Base-by-base conservation (phyloP, 92 coral and sea anemone species). In the Micromussa lordhowensis region DNA sequence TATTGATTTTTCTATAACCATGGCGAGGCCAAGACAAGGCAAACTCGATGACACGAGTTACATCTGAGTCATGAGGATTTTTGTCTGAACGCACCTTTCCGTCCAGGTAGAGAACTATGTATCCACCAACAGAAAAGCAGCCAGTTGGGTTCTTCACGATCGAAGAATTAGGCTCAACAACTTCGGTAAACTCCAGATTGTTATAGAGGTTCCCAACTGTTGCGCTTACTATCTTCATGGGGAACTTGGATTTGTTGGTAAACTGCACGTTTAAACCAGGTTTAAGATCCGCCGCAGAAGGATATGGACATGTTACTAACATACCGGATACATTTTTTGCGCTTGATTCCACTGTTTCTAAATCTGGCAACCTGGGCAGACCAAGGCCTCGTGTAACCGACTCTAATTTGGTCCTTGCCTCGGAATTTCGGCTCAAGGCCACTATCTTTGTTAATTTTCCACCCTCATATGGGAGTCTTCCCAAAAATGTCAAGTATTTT, bases 371-470 rank as follows among this genome's bases (percentile, higher is more conserved):
- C n/a, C n/a, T n/a, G n/a, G n/a, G n/a, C n/a, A n/a, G n/a, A n/a
- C n/a, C n/a, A n/a, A n/a, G n/a, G n/a, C n/a, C n/a, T n/a, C n/a
- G n/a, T n/a, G n/a, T n/a, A n/a, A n/a, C n/a, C n/a, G n/a, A n/a
- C n/a, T n/a, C n/a, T n/a, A n/a, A n/a, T n/a, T n/a, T n/a, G n/a
- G n/a, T n/a, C n/a, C 30, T 79, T 79, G 31, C 22, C 73, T 0
- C 31, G 12, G 2, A 59, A 44, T 74, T 75, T 63, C 90, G 38
- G 22, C 54, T 36, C 68, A 86, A 55, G 35, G 3, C 58, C 28
- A 86, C 36, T 18, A 90, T 90, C 88, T 86, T 86, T 30, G 68
- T 73, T 44, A 90, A 58, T 72, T 90, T 90, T 13, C 87, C 93
- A 10, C 81, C 86, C 22, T 59, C 90, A 38, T 32, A 80, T 0